Evolutionary conservation across 2,888 invertebrate genomes (phyloP), one percentile per base, ranked within the genome.

Genomic region (Sisyra terminalis): DNA sequence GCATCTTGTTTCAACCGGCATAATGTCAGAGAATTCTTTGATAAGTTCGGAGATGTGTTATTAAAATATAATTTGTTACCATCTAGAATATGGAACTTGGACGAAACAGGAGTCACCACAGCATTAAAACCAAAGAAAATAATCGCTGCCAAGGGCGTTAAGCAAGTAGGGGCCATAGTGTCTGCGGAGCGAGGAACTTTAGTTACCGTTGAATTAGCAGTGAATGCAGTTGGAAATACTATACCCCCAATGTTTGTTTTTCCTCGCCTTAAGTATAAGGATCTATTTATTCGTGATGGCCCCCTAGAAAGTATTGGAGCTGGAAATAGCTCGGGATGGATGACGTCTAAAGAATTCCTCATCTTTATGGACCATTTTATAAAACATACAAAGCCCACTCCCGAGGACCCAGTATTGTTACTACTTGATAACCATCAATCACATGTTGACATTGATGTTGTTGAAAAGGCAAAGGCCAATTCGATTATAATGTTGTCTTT

Each of bases 281-380:
- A 50, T 14, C 10, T 45, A 9, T 50, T 50, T 46, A 11, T 50
- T 8, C 17, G 32, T 14, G 50, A 50, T 48, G 54, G 55, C 9
- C 57, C 56, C 13, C 45, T 50, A 35, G 55, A 48, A 2, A 50
- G 46, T 34, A 54, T 54, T 48, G 55, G 55, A 11, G 51, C 51
- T 35, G 56, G 52, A 5, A 57, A 58, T 47, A 13, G 13, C 3
- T 50, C 50, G 3, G 55, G 56, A 15, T 57, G 55, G 57, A 56
- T 56, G 51, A 49, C 49, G 10, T 47, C 9, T 9, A 46, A 37
- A 29, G 50, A 52, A 41, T 55, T 57, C 34, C 9, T 47, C 5
- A 42, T 41, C 13, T 56, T 49, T 47, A 45, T 55, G 42, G 46
- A 56, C 14, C 54, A 57, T 44, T 57, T 57, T 39, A 49, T 53